A percentile compares a stretch with the other conserved stretches of the same genome.
Conservation (phyloP, 2,797 vertebrate genomes). For the Amazona ochrocephala region DNA sequence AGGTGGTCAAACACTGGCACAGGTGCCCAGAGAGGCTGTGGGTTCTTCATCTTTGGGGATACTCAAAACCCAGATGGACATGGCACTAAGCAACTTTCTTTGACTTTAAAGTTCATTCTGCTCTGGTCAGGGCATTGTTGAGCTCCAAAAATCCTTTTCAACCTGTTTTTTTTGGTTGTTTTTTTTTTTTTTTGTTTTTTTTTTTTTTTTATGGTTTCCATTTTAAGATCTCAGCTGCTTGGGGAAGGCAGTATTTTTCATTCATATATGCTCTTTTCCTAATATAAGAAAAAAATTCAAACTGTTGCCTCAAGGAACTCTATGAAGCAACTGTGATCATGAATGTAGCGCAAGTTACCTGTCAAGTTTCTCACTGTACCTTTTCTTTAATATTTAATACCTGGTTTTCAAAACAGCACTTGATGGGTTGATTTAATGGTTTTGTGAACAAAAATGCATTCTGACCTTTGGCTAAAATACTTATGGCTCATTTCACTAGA, state of each 20-base stretch:
- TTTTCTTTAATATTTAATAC: background rate
- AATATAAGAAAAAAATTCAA: background rate
- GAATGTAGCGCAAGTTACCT: background rate
- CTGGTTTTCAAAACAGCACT: background rate
- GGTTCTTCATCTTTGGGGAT: background rate
- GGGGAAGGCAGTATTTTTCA: background rate
- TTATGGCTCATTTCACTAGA: background rate
- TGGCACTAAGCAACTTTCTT: rapidly evolving
- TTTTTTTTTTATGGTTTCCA: background rate
- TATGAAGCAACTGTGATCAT: background rate
- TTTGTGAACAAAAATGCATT: background rate
- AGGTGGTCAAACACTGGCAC: background rate
- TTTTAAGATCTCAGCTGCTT: background rate
- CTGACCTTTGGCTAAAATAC: background rate
- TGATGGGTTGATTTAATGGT: background rate
- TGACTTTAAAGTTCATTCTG: background rate
- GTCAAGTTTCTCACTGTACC: background rate
- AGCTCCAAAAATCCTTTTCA: background rate
- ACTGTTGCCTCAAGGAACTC: background rate
- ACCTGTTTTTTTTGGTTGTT: background rate
- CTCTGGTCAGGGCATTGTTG: background rate
- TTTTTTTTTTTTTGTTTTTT: background rate
- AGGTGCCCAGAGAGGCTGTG: background rate
- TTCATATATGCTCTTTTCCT: background rate
- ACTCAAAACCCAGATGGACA: background rate